These are phyloP conservation scores for Elaphurus davidianus DNA, from an alignment of 2,113 vertebrate species.

Conservation along the genomic window DNA sequence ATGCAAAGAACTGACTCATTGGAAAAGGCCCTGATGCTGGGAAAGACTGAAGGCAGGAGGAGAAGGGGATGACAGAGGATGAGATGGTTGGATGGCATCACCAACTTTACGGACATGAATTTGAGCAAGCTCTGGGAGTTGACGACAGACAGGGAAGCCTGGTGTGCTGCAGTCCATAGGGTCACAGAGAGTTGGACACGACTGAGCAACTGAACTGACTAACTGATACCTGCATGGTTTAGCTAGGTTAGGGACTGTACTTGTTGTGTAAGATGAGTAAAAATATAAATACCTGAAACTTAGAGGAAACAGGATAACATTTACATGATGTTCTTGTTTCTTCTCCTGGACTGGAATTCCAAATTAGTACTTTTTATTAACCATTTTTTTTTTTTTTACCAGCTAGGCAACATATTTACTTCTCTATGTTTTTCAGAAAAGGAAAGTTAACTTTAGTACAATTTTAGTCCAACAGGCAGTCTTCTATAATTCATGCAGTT, in stretches of 20 bases:
- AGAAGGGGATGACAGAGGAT: not conserved
- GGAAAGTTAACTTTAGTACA: not conserved
- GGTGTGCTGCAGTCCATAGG: not conserved
- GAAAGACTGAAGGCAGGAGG: not conserved
- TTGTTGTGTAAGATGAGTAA: not conserved
- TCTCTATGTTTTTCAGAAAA: not conserved
- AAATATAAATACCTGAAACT: not conserved
- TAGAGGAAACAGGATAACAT: not conserved
- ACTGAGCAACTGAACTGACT: not conserved
- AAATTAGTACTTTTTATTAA: not conserved
- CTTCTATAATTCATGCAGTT: not conserved
- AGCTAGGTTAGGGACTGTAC: not conserved
- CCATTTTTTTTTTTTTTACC: not conserved
- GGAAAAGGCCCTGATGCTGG: not conserved
- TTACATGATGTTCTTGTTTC: not conserved
- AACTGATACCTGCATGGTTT: not conserved
- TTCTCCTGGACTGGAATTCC: not conserved
- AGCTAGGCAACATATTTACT: not conserved
- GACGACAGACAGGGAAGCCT: not conserved
- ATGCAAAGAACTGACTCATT: not conserved
- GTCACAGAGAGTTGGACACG: not conserved
- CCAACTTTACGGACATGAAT: not conserved
- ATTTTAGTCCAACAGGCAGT: not conserved
- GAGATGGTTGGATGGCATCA: not conserved
- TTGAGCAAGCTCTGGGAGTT: not conserved